phyloP scores from a whole-genome alignment of 2,888 invertebrate genomes.

The Metalampra italica region DNA sequence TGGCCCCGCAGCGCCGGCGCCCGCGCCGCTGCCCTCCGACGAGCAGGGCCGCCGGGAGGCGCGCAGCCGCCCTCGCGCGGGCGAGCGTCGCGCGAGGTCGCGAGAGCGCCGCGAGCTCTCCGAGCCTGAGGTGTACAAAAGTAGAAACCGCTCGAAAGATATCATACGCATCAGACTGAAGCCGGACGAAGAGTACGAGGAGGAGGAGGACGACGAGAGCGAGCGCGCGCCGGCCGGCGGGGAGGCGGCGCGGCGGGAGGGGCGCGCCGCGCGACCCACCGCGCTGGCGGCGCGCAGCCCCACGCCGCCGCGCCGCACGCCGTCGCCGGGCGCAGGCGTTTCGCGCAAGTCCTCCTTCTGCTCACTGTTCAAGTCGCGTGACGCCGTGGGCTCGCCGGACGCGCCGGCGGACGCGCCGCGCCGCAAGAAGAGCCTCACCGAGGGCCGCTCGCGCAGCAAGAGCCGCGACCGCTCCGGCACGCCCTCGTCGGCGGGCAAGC shows the following conservation, averaged over 20 bases:
- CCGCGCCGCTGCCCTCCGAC: slow-evolving; percentile 36
- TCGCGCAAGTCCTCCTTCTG: slow-evolving; percentile 90
- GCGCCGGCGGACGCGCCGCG: slow-evolving; percentile 73
- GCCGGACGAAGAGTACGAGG: slow-evolving; percentile 85
- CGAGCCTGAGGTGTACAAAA: slow-evolving; percentile 55
- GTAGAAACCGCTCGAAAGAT: slow-evolving; percentile 51
- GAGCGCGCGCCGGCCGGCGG: slow-evolving; percentile 13
- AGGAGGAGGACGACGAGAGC: slow-evolving; percentile 74
- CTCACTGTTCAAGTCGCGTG: slow-evolving; percentile 87
- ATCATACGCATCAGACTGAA: slow-evolving; percentile 83
- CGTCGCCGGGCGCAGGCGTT: slow-evolving; percentile 84
- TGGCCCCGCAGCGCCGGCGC: slow-evolving; percentile 10
- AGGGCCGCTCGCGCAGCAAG: slow-evolving; percentile 81
- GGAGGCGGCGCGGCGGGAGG: slow-evolving; percentile 30
- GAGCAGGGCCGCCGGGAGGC: slow-evolving; percentile 50
- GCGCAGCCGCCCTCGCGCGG: slow-evolving; percentile 43
- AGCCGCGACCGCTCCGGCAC: slow-evolving; percentile 81
- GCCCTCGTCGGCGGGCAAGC: slow-evolving; percentile 75
- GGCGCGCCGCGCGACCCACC: slow-evolving; percentile 27
- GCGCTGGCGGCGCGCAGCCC: slow-evolving; percentile 24
- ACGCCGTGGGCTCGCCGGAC: slow-evolving; percentile 81
- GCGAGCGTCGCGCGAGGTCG: slow-evolving; percentile 50
- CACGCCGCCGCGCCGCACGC: slow-evolving; percentile 29
- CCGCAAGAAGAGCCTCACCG: slow-evolving; percentile 61
- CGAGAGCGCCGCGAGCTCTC: slow-evolving; percentile 48